Evolutionary conservation across 2,888 invertebrate species (phyloP), one percentile per base, ranked within the genome.

Genomic region (Parnassius apollo): DNA sequence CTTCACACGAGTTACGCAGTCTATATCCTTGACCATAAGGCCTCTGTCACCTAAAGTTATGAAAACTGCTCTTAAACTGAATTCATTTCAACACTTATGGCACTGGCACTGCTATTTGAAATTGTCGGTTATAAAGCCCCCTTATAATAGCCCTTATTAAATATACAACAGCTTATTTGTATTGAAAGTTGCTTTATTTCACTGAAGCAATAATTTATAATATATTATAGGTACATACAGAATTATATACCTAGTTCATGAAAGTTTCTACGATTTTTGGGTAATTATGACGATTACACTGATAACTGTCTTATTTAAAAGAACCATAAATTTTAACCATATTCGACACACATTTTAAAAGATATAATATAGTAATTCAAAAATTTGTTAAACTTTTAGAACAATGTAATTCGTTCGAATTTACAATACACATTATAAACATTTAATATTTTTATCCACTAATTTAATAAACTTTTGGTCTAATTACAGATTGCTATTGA

Each of bases 181-280:
- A 76, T 79, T 78, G 81, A 81, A 82, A 79, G 68, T 85, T 82
- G 82, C 82, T 83, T 85, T 85, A 83, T 81, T 83, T 82, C 78
- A 80, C 76, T 81, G 81, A 86, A 86, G 86, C 86, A 81, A 77
- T 85, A 78, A 81, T 84, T 67, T 69, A 71, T 75, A 76, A 78
- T 80, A 76, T 69, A 50, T 68, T 70, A 78, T 78, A 77, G 75
- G 72, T 80, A 78, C 69, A 76, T 74, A 76, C 70, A 73, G 72
- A 71, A 68, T 69, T 72, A 72, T 66, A 69, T 71, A 69, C 62
- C 68, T 71, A 71, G 66, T 62, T 57, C 66, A 69, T 71, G 69
- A 71, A 66, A 68, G 64, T 67, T 65, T 67, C 67, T 62, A 65
- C 55, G 59, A 63, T 52, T 46, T 59, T 48, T 35, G 35, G 51